Conservation (phyloP, 2,113 vertebrate genomes). For the Ammodytes marinus region DNA sequence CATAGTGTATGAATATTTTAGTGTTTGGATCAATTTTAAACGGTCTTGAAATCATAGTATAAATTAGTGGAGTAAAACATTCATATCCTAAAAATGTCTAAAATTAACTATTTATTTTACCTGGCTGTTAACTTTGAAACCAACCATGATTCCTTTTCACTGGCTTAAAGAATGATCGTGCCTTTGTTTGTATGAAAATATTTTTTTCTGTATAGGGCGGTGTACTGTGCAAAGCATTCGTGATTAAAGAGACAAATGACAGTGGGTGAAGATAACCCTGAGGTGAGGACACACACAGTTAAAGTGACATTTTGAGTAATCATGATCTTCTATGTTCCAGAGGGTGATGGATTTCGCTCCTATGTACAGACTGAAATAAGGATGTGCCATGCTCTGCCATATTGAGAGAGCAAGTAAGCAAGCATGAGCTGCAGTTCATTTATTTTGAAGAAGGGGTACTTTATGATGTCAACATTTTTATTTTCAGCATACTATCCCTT, state of each 20-base stretch:
- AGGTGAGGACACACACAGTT: conserved; percentile 45
- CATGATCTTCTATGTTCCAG: conserved; percentile 33
- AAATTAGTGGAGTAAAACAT: not conserved
- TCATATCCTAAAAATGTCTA: not conserved
- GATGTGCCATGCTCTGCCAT: not conserved
- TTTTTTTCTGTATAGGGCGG: conserved; percentile 9
- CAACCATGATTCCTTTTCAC: not conserved
- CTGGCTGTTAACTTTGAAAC: not conserved
- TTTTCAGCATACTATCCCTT: too few species aligned
- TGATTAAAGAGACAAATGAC: conserved; percentile 53
- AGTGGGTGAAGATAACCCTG: conserved; percentile 41
- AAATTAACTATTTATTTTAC: not conserved
- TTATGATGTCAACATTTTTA: too few species aligned
- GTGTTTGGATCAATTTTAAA: conserved; percentile 21
- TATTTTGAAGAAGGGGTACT: not conserved
- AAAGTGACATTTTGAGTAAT: conserved; percentile 62
- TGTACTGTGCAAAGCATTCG: conserved; percentile 14
- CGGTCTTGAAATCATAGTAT: not conserved
- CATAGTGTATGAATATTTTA: conserved; percentile 14
- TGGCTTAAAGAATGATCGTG: conserved; percentile 4
- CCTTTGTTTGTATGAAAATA: conserved; percentile 29
- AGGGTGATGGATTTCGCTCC: conserved; percentile 51
- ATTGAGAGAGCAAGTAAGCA: not conserved
- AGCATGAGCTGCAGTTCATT: not conserved
- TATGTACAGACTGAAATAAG: conserved; percentile 4